Evolutionary conservation across 2,888 invertebrate genomes (phyloP), one percentile per base, ranked within the genome.

Genomic region (Nebria brevicollis): DNA sequence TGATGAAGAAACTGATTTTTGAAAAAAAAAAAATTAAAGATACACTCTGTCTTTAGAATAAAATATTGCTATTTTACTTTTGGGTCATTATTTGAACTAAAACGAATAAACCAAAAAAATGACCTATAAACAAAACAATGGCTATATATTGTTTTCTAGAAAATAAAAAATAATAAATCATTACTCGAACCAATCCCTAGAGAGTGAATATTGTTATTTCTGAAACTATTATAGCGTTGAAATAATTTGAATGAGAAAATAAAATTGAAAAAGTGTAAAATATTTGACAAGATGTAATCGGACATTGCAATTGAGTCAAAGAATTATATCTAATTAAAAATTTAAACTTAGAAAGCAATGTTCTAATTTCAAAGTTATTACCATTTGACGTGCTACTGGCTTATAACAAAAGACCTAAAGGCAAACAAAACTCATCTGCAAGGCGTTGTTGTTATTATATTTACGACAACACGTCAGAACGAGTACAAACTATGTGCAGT

Each of bases 361-460:
- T 34, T 34, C 34, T 34, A 34, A 34, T 34, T 34, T 34, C 34
- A 54, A 54, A 6, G 54, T 54, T 54, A 54, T 54, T 54, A 54
- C 25, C 5, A 70, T 70, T 70, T 70, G 70, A 70, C 70, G 70
- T 26, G 70, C 70, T 70, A 70, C 70, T 34, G 34, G 70, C 25
- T 34, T 26, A 13, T 34, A 34, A 11, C 11, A 26, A 34, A 25
- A 70, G 11, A 25, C 34, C 70, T 34, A 8, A 25, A 70, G 70
- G 70, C 70, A 70, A 26, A 70, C 70, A 25, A 70, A 70, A 25
- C 70, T 70, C 70, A 70, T 70, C 70, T 70, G 11, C 26, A 34
- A 25, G 70, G 54, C 54, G 54, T 54, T 54, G 54, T 54, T 70
- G 70, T 70, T 70, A 70, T 70, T 70, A 70, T 34, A 70, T 70